phyloP scores from a whole-genome alignment of 2,797 vertebrate genomes.

The Limnodromus scolopaceus region DNA sequence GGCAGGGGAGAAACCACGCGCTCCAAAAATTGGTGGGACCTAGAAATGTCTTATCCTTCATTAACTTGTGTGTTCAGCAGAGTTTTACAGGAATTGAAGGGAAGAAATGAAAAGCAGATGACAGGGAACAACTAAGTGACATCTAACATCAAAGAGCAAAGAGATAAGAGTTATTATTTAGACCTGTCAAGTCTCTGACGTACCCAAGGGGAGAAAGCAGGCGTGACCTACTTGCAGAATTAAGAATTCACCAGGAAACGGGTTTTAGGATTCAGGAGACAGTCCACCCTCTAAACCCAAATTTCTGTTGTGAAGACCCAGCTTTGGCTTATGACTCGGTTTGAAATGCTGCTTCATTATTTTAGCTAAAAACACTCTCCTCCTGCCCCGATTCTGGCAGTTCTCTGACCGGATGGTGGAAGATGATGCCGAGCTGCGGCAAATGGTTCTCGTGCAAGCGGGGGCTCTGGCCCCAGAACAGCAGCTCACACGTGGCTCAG shows the following conservation, averaged over 20 bases:
- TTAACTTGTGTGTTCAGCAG: neutral
- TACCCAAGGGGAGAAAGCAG: neutral
- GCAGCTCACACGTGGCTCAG: neutral
- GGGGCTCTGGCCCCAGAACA: neutral
- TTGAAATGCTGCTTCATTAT: neutral
- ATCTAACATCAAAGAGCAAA: conserved; percentile 18
- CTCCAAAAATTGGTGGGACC: neutral
- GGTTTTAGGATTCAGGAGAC: neutral
- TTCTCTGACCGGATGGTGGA: neutral
- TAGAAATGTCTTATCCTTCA: neutral
- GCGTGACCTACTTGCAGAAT: conserved; percentile 2
- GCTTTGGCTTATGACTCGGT: rapidly evolving
- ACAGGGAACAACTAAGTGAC: neutral
- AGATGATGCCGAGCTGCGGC: neutral
- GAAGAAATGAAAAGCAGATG: neutral
- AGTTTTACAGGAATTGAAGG: neutral
- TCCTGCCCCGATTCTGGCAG: neutral
- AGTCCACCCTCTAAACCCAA: neutral
- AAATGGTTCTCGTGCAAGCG: neutral
- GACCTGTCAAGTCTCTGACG: neutral
- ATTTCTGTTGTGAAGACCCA: neutral
- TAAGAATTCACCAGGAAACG: neutral
- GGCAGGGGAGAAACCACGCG: rapidly evolving
- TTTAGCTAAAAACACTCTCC: neutral
- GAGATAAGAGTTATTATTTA: conserved; percentile 7